Evolutionary conservation across 2,113 vertebrate species (phyloP).

Genomic region (Dromiciops gliroides): DNA sequence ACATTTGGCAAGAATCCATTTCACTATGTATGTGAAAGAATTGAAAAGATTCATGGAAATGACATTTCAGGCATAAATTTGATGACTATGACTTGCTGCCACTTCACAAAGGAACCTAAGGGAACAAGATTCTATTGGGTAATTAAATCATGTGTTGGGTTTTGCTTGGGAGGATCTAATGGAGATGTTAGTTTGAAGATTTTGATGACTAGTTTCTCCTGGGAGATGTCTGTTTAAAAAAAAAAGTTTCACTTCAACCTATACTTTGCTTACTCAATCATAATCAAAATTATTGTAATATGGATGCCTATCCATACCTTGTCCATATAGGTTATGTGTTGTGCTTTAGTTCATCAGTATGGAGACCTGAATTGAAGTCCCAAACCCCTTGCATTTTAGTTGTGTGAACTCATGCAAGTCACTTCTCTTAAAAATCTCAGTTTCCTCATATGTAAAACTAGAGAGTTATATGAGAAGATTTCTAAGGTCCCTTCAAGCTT

Average conservation of each 20-base stretch:
- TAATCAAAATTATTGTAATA: background rate
- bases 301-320: background rate
- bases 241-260: slow-evolving; percentile 50
- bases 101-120: slow-evolving; percentile 63
- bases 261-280: background rate
- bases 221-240: background rate
- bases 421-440: background rate
- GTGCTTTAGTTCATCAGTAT: background rate
- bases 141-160: slow-evolving; percentile 61
- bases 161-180: slow-evolving; percentile 32
- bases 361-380: background rate
- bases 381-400: background rate
- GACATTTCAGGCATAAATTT: slow-evolving; percentile 66
- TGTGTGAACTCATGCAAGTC: background rate
- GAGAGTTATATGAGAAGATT: background rate
- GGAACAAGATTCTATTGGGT: slow-evolving; percentile 38
- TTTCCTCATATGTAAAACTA: background rate
- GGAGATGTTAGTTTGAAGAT: slow-evolving; percentile 50
- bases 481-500: background rate
- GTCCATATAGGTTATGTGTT: background rate
- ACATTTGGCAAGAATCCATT: slow-evolving; percentile 45
- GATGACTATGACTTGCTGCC: slow-evolving; percentile 49
- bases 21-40: slow-evolving; percentile 43
- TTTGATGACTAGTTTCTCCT: slow-evolving; percentile 1
- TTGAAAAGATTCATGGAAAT: slow-evolving; percentile 55